Evolutionary conservation across 2,888 invertebrate species (phyloP), one percentile per base, ranked within the genome.

Genomic region (Germaria angustata): DNA sequence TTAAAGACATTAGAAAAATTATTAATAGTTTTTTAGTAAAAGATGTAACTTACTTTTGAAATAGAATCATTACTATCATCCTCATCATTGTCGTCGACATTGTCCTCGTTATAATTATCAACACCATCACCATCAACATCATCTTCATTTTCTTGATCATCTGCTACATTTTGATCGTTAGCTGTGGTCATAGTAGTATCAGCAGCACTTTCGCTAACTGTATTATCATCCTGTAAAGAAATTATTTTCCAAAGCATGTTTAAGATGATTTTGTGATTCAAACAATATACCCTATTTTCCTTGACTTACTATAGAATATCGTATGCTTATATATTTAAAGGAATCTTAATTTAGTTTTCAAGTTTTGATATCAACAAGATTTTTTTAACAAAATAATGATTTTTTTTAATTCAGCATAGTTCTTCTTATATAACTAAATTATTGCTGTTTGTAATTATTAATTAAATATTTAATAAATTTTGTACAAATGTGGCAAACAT

Each of bases 171-270:
- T 55, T 72, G 49, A 39, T 61, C 73, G 73, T 51, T 69, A 17
- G 55, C 34, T 6, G 61, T 65, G 24, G 63, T 75, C 36, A 59
- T 22, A 51, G 68, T 80, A 59, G 34, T 55, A 53, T 84, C 84
- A 75, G 57, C n/a, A 55, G 65, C 22, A 61, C 68, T 81, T 71
- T 84, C 85, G 71, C 65, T 84, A 78, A 84, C 81, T 57, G 85
- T 84, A 84, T 86, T 87, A 80, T 88, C 85, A 66, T 89, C 89
- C 89, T 89, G 87, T 51, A 89, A 89, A 83, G 85, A 86, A 85
- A 86, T 76, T 66, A 81, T 77, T 76, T 65, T 34, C 69, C 66
- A 85, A 76, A 80, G 59, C 2, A 55, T 53, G 22, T 68, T 68
- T 15, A 78, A 46, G 73, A 11, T 49, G 46, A 15, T 53, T 59